A percentile compares a stretch with the other conserved stretches of the same genome.
These are phyloP conservation scores for Butastur rufipennis DNA, from an alignment of 2,113 vertebrate genomes.

Conservation along the genomic window DNA sequence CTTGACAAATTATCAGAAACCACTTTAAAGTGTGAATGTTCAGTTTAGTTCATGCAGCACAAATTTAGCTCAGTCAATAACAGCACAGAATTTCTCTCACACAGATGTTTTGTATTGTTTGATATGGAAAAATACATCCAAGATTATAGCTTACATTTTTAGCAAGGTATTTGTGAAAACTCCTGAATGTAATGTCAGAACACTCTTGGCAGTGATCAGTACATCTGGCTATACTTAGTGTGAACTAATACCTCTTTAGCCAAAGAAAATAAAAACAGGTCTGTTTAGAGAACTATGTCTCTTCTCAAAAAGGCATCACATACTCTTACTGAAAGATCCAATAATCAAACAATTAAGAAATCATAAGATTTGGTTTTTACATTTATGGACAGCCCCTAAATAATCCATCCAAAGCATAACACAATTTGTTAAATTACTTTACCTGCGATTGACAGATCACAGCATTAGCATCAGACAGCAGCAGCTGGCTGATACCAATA, in stretches of 20 bases:
- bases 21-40: neutral
- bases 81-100: neutral
- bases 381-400: neutral
- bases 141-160: neutral
- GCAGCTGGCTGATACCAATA: neutral
- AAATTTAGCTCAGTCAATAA: neutral
- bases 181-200: neutral
- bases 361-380: neutral
- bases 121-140: neutral
- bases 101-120: neutral
- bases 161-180: neutral
- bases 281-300: neutral
- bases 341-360: neutral
- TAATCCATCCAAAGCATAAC: neutral
- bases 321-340: neutral
- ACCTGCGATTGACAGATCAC: neutral
- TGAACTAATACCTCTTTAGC: neutral
- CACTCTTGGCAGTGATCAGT: neutral
- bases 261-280: neutral
- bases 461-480: neutral
- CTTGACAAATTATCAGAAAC: neutral
- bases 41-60: neutral
- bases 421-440: neutral
- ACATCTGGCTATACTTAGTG: neutral
- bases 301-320: neutral